Evolutionary conservation across 1,140 invertebrate genomes (phyloP).

Genomic region (Eupristina koningsbergeri): DNA sequence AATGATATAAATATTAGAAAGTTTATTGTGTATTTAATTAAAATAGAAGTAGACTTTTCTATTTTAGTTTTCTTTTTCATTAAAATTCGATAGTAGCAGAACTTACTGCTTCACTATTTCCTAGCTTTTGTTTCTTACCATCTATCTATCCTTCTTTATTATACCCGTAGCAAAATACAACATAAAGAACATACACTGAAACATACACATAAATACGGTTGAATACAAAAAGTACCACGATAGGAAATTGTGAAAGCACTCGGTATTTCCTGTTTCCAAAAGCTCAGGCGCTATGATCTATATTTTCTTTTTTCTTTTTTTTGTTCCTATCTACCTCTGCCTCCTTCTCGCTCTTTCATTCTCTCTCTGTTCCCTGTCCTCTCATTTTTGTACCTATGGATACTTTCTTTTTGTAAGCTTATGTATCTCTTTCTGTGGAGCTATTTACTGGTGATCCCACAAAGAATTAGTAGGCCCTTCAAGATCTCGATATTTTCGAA

Average conservation of each 20-base stretch:
- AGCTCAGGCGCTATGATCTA: slow-evolving; percentile 33
- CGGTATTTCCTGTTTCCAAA: slow-evolving; percentile 23
- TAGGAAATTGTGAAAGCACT: slow-evolving; percentile 44
- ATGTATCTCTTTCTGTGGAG: background rate
- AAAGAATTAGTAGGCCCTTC: background rate
- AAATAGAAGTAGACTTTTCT: background rate
- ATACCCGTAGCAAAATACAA: background rate
- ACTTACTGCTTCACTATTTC: background rate
- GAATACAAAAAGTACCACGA: slow-evolving; percentile 1
- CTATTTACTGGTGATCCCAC: slow-evolving; percentile 30
- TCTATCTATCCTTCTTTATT: slow-evolving; percentile 27
- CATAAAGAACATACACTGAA: background rate
- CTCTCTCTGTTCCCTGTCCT: background rate
- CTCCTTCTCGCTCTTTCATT: background rate
- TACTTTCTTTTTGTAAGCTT: slow-evolving; percentile 21
- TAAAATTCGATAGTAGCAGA: background rate
- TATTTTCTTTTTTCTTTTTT: slow-evolving; percentile 22
- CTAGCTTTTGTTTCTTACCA: background rate
- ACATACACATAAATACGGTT: background rate
- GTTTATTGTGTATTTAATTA: background rate
- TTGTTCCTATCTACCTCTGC: background rate
- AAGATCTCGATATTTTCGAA: slow-evolving; percentile 3
- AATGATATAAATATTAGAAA: background rate
- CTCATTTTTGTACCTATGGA: background rate
- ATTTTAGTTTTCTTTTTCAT: slow-evolving; percentile 1